Evolutionary conservation across 2,113 vertebrate genomes (phyloP), one percentile per base, ranked within the genome.

Genomic region (Cyphotilapia sp.): DNA sequence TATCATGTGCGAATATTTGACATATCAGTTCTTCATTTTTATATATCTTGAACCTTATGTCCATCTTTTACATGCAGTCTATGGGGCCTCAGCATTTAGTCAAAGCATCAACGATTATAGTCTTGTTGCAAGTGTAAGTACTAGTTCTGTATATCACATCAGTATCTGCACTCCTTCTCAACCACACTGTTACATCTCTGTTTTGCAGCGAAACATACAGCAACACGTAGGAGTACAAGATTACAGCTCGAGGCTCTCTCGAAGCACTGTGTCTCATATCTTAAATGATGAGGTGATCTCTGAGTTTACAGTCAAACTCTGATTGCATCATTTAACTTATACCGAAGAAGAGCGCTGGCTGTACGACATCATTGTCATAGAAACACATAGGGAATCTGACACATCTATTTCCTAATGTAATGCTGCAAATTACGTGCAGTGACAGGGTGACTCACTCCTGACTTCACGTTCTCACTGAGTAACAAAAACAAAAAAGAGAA

Each of bases 381-480:
- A 33, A 13, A 38, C 2, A 24, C 61, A 17, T 17, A 81, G 84
- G 63, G 86, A 85, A 78, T 29, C 16, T 22, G 17, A 24, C 53
- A 6, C 69, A 63, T 47, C 27, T 40, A 35, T 61, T 88, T 86
- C 27, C 74, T 81, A 81, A 47, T 24, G n/a, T 78, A 49, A 76
- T 49, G 24, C 4, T 45, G 33, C 14, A 9, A 61, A 47, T 80
- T 88, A 29, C 14, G 13, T 8, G 45, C 24, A 19, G 45, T 31
- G 27, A 78, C 24, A 19, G 33, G 69, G 16, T 51, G 42, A 84
- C 38, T 80, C 84, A 54, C 9, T n/a, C 19, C 47, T 35, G 9
- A 27, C 35, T 3, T 29, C 6, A 80, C 57, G 33, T 17, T 31
- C 40, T 33, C 87, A 54, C 54, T 0, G 42, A 29, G 9, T 19